phyloP scores from a whole-genome alignment of 2,888 invertebrate species.

The Acanthococcus lagerstroemiae region DNA sequence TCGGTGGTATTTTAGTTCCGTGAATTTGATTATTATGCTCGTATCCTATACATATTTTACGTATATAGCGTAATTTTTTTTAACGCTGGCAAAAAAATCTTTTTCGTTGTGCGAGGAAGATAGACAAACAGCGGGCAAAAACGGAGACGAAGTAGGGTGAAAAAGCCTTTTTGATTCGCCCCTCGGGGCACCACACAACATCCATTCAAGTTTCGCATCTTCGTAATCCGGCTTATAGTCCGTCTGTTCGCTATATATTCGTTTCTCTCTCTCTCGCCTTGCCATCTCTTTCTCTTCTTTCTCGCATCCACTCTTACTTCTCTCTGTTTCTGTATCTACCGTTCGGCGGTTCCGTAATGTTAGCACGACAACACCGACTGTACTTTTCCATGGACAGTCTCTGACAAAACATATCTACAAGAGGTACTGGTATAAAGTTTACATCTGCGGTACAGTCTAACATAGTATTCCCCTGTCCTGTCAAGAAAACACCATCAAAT shows the following conservation, averaged over 20 bases:
- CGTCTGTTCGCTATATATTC: slow-evolving; percentile 27
- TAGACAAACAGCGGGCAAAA: not conserved
- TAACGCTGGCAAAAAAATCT: not conserved
- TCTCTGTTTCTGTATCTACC: slow-evolving; percentile 6
- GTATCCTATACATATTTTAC: not conserved
- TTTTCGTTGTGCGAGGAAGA: not conserved
- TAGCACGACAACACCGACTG: slow-evolving; percentile 17
- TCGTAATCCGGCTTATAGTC: slow-evolving; percentile 30
- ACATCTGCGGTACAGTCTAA: slow-evolving; percentile 22
- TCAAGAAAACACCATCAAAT: too few species aligned
- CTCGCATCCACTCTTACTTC: slow-evolving; percentile 12
- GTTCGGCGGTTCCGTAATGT: slow-evolving; percentile 9
- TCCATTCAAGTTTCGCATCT: slow-evolving; percentile 30
- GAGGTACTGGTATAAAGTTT: slow-evolving; percentile 1
- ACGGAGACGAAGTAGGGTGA: slow-evolving; percentile 15
- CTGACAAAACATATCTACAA: slow-evolving; percentile 13
- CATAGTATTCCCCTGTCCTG: not conserved
- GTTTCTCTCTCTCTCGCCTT: slow-evolving; percentile 5
- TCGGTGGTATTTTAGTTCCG: not conserved
- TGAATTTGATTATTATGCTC: not conserved
- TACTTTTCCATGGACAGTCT: slow-evolving; percentile 17
- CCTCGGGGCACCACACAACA: slow-evolving; percentile 30
- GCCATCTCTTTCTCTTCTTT: slow-evolving; percentile 3
- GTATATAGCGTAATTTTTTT: not conserved
- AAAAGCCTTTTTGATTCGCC: slow-evolving; percentile 28